Evolutionary conservation across 2,888 invertebrate species (phyloP).

Genomic region (Agrotis ipsilon): DNA sequence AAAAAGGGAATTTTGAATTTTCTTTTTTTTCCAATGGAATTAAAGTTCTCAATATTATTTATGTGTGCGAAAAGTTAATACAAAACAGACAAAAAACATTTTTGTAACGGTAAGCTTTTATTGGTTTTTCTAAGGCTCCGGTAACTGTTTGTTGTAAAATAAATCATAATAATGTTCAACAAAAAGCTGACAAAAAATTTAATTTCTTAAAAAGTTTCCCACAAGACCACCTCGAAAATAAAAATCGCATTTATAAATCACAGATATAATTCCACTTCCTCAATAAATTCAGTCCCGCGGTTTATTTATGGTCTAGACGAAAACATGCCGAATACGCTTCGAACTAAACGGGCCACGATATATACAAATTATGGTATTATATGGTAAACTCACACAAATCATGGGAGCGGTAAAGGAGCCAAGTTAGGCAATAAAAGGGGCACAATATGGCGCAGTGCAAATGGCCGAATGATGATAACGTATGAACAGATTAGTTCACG

Average conservation of each 20-base stretch:
- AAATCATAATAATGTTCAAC: too few relatives aligned
- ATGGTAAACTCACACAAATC: constrained; percentile 75
- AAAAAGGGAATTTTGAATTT: too few relatives aligned
- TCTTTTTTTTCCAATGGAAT: too few relatives aligned
- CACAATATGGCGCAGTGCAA: constrained; percentile 76
- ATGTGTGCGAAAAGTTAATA: too few relatives aligned
- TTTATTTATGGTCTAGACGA: constrained; percentile 54
- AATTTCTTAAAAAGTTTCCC: constrained; percentile 22
- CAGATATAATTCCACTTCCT: constrained; percentile 50
- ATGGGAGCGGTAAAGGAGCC: constrained; percentile 67
- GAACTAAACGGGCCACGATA: constrained; percentile 56
- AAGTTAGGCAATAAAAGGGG: constrained; percentile 81
- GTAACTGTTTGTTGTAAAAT: too few relatives aligned
- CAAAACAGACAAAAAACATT: too few relatives aligned
- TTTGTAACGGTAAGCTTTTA: too few relatives aligned
- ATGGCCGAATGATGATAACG: constrained; percentile 78
- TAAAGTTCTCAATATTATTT: too few relatives aligned
- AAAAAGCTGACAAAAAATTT: neutral
- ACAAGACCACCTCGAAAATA: constrained; percentile 20
- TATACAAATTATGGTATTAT: constrained; percentile 64
- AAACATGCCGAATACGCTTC: constrained; percentile 58
- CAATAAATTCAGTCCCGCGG: constrained; percentile 56
- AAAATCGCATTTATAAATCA: constrained; percentile 47
- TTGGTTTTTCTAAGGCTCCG: too few relatives aligned
- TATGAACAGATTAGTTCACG: constrained; percentile 66